Conservation (phyloP, 2,113 vertebrate genomes). For the Oreochromis spilurus region DNA sequence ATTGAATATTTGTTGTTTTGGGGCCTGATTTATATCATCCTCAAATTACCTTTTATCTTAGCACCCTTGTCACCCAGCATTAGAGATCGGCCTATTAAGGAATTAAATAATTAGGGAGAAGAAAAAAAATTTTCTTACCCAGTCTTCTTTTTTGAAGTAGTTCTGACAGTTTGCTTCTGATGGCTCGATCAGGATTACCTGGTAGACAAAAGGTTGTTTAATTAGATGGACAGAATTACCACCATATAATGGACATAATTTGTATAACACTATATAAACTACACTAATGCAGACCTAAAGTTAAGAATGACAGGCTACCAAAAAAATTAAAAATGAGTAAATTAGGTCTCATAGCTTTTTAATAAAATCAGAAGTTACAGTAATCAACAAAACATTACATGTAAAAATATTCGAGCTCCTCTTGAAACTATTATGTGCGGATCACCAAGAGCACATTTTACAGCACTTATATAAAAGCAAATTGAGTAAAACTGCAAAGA, state of each 20-base stretch:
- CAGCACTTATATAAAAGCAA: neutral
- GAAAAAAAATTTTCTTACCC: too few relatives aligned
- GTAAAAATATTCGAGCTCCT: neutral
- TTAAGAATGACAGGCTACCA: neutral
- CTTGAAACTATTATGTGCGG: neutral
- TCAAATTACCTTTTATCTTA: neutral
- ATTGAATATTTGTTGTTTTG: too few relatives aligned
- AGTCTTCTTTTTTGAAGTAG: too few relatives aligned
- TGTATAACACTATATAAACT: neutral
- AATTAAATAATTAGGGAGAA: too few relatives aligned
- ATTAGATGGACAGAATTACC: neutral
- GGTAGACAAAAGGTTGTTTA: neutral
- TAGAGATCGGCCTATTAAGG: too few relatives aligned
- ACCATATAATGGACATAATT: fast-evolving
- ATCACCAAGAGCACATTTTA: neutral
- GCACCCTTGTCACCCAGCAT: too few relatives aligned
- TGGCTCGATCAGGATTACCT: fast-evolving
- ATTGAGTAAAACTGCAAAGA: neutral
- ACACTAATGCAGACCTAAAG: fast-evolving
- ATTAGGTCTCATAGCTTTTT: neutral
- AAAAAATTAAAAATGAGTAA: fast-evolving
- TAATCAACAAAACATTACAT: neutral
- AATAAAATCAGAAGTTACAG: neutral
- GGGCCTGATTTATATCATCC: too few relatives aligned
- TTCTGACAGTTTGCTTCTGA: fast-evolving